Conservation (phyloP, 2,113 vertebrate species). For the Embiotoca jacksoni region DNA sequence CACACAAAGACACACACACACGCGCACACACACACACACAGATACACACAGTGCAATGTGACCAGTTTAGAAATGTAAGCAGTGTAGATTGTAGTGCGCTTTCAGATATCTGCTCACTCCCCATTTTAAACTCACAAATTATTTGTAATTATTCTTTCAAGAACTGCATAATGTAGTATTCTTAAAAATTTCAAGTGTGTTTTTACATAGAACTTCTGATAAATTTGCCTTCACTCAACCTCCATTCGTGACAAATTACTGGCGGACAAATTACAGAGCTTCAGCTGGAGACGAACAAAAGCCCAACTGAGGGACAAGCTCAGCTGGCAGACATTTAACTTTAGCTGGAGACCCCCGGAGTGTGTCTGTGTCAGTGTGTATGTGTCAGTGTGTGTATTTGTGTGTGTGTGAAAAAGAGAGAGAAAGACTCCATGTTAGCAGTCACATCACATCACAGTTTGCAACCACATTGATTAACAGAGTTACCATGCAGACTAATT, state of each 20-base stretch:
- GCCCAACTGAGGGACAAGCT: slow-evolving; percentile 73
- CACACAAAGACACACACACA: too few relatives aligned
- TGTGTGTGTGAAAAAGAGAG: slow-evolving; percentile 2
- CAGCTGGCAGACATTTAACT: slow-evolving; percentile 78
- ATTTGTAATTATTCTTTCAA: slow-evolving; percentile 11
- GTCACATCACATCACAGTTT: slow-evolving; percentile 82
- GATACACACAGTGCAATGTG: neutral
- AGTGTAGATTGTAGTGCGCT: neutral
- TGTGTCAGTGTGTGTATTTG: slow-evolving; percentile 23
- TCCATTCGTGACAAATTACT: slow-evolving; percentile 67
- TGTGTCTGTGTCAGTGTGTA: slow-evolving; percentile 22
- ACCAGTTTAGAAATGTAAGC: neutral
- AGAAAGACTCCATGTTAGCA: slow-evolving; percentile 75
- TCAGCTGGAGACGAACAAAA: slow-evolving; percentile 79
- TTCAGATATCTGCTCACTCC: neutral
- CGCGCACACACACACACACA: neutral
- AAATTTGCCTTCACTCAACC: slow-evolving; percentile 42
- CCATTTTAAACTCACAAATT: neutral
- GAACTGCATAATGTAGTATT: neutral
- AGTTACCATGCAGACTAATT: slow-evolving; percentile 75
- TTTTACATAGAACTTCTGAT: slow-evolving; percentile 20
- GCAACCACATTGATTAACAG: slow-evolving; percentile 77
- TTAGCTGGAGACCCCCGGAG: slow-evolving; percentile 60
- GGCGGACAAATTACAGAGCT: slow-evolving; percentile 71
- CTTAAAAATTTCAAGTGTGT: neutral